Evolutionary conservation across 2,888 invertebrate genomes (phyloP).

Genomic region (Chironomus riparius): DNA sequence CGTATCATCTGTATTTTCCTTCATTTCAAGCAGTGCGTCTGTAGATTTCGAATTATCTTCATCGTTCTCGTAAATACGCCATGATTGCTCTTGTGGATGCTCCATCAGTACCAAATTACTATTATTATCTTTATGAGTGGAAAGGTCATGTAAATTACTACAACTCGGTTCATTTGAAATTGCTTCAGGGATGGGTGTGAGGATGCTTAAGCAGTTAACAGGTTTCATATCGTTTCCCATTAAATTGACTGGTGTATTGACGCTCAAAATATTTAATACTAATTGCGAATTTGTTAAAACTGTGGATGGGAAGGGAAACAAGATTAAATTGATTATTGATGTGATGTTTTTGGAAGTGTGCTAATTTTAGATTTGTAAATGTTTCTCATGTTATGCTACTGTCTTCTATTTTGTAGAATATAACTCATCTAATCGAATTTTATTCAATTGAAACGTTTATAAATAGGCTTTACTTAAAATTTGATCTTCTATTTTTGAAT

Average conservation of each 20-base stretch:
- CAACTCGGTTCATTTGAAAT: conserved; percentile 21
- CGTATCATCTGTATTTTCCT: too few species aligned
- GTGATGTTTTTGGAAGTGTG: background rate
- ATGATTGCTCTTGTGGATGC: background rate
- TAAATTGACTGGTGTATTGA: conserved; percentile 46
- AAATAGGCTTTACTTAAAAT: too few species aligned
- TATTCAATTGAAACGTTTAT: too few species aligned
- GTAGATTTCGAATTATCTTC: conserved; percentile 7
- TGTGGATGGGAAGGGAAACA: conserved; percentile 25
- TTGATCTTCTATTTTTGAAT: too few species aligned
- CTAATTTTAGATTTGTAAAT: background rate
- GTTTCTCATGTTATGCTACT: background rate
- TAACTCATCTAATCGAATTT: too few species aligned
- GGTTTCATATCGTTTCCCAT: background rate
- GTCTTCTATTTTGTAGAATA: background rate
- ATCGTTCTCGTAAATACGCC: conserved; percentile 14
- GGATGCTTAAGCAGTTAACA: conserved; percentile 2
- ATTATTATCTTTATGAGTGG: background rate
- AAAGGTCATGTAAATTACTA: conserved; percentile 17
- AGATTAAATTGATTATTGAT: background rate
- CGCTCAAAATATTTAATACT: conserved; percentile 62
- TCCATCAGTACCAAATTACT: background rate
- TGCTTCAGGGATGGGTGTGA: conserved; percentile 25
- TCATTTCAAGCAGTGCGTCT: background rate
- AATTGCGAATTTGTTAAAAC: conserved; percentile 64